phyloP scores from a whole-genome alignment of 2,113 vertebrate species.

The Bubo scandiacus region DNA sequence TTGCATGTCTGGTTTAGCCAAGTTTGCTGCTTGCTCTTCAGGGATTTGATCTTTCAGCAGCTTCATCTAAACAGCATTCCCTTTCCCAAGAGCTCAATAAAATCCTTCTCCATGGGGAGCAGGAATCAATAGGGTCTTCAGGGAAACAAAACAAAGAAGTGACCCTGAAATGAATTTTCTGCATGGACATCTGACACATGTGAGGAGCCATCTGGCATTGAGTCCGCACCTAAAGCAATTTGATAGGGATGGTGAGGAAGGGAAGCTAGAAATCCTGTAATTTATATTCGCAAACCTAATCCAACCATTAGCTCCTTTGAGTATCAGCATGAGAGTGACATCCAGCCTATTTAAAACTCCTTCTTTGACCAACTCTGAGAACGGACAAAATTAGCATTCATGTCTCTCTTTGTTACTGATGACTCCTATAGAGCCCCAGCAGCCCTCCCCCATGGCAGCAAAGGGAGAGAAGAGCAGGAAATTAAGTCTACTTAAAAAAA shows the following conservation, averaged over 20 bases:
- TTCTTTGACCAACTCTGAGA: not conserved
- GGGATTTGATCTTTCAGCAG: not conserved
- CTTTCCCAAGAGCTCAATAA: conserved; percentile 24
- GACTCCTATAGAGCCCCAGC: not conserved
- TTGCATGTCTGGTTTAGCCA: not conserved
- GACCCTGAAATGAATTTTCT: conserved; percentile 34
- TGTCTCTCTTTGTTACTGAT: not conserved
- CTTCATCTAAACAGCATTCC: not conserved
- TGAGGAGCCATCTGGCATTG: not conserved
- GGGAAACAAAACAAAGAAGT: conserved; percentile 29
- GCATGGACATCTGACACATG: not conserved
- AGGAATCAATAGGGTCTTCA: conserved; percentile 1
- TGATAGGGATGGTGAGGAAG: not conserved
- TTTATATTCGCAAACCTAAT: not conserved
- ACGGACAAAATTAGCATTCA: not conserved
- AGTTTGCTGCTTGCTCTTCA: not conserved
- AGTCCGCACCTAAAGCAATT: not conserved
- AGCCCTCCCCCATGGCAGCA: not conserved
- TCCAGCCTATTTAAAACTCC: not conserved
- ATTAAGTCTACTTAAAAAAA: not conserved
- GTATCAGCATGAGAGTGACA: not conserved
- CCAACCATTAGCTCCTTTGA: not conserved
- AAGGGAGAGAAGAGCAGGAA: not conserved
- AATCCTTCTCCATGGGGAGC: not conserved
- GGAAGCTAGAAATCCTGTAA: not conserved